Base-by-base conservation (phyloP, 2,888 invertebrate genomes). In the Thelaira solivaga region DNA sequence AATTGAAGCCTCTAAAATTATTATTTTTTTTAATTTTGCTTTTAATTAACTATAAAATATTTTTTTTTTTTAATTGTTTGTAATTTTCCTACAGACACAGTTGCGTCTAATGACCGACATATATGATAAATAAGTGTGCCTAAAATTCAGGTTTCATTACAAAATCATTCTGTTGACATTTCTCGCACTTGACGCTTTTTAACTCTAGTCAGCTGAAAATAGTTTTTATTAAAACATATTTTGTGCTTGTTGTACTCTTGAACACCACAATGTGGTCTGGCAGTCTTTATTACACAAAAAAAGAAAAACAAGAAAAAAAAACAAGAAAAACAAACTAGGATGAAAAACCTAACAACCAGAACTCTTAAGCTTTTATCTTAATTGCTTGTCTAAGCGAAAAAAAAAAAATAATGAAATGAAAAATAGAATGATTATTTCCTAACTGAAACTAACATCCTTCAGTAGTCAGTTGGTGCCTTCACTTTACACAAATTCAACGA, bases 351-450 rank as follows among this genome's bases (percentile, higher is more conserved):
- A 47, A 69, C 39, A 72, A 20, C 43, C 49, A 49, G 55, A 72
- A 51, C 64, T 61, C 64, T 76, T 80, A 65, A 64, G 81, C 81
- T 81, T 81, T 81, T 81, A 81, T 81, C 80, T 78, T 81, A 81
- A 81, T 81, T 81, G 81, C 78, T 80, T 79, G 80, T 76, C 80
- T 78, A 67, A 49, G n/a, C n/a, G 62, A 62, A 45, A 26, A 57
- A 62, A 36, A 59, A 55, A 55, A 18, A 51, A 45, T 13, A 39
- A 24, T 1, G 6, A n/a, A 47, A 62, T 36, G 16, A 39, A 24
- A 59, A 73, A 51, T 53, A 31, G 43, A 67, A 73, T 68, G 65
- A 65, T 71, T 68, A 73, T 64, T 77, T 77, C 29, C 68, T 57
- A 68, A 69, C 68, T 77, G 77, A 73, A 68, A 73, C 55, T 73